These are phyloP conservation scores for Xylota sylvarum DNA, from an alignment of 2,888 invertebrate genomes.

Conservation along the genomic window DNA sequence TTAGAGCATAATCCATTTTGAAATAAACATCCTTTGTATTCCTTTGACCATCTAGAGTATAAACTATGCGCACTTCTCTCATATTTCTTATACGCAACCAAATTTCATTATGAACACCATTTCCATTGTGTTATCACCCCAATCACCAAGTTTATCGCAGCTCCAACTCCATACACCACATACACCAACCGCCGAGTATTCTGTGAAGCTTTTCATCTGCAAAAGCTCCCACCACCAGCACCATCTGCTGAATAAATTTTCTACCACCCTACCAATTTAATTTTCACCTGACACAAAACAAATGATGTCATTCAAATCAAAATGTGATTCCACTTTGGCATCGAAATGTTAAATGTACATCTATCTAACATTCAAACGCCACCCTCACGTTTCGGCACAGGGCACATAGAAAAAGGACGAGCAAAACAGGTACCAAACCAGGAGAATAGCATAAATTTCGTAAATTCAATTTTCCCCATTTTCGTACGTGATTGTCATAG, in stretches of 20 bases:
- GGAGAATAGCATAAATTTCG: conserved; percentile 68
- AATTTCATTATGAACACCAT: background rate
- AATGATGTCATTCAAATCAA: conserved; percentile 55
- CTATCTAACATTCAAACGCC: conserved; percentile 17
- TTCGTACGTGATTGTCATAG: conserved; percentile 76
- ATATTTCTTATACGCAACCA: no score
- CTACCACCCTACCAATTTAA: background rate
- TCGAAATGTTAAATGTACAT: conserved; percentile 48
- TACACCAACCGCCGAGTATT: background rate
- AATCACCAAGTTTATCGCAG: background rate
- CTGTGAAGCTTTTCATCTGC: background rate
- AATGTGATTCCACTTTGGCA: conserved; percentile 39
- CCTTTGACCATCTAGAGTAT: no score
- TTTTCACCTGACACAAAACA: conserved; percentile 18
- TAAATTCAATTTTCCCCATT: conserved; percentile 76
- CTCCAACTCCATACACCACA: background rate
- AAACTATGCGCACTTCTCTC: no score
- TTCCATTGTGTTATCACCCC: background rate
- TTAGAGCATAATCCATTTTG: no score
- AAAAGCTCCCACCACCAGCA: conserved; percentile 14
- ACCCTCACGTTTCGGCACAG: conserved; percentile 24
- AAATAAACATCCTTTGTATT: no score
- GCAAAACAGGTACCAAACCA: conserved; percentile 59
- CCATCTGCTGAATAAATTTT: conserved; percentile 16
- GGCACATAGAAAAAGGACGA: conserved; percentile 43